Evolutionary conservation across 2,888 invertebrate genomes (phyloP), one percentile per base, ranked within the genome.

Genomic region (Arge pagana): DNA sequence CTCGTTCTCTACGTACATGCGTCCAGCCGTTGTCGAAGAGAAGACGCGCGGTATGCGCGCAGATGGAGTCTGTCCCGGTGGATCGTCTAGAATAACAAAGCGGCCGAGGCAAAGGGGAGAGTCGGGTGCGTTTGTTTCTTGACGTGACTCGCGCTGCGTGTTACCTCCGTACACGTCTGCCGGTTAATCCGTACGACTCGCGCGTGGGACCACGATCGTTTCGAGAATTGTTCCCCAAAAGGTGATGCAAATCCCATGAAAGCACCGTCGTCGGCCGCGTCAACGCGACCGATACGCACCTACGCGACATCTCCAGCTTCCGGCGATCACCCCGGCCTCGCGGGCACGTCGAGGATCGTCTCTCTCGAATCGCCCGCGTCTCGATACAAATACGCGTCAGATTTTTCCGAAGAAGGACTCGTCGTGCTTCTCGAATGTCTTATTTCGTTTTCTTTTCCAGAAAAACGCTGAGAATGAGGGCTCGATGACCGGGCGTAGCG

Each of bases 41-140:
- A n/a, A n/a, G 33, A 33, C 16, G 53, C 45, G 62, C 23, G 65
- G 67, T 58, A 65, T 68, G 70, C 56, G 48, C 59, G 51, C 70
- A 71, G 63, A 71, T 71, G 71, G 66, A 55, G 58, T 61, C 57
- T 59, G 58, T 65, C 62, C 61, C 63, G 64, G n/a, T n/a, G 65
- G 56, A 45, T 64, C 56, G 63, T 66, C 62, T 69, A 65, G 67
- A 69, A 69, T 69, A 69, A 69, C 69, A 70, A 72, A 70, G 67
- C 66, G 58, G 61, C 58, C 56, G 55, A 51, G 48, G 58, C 60
- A 64, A 51, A 64, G 61, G 59, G 50, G 42, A 60, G 59, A 53
- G 56, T 55, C 55, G 58, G 59, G 58, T 72, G 66, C 71, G 68
- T 72, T 66, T 70, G 61, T 71, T 70, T 70, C 61, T 62, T 64